phyloP scores from a whole-genome alignment of 2,888 invertebrate genomes.

The Eristalis intricaria region DNA sequence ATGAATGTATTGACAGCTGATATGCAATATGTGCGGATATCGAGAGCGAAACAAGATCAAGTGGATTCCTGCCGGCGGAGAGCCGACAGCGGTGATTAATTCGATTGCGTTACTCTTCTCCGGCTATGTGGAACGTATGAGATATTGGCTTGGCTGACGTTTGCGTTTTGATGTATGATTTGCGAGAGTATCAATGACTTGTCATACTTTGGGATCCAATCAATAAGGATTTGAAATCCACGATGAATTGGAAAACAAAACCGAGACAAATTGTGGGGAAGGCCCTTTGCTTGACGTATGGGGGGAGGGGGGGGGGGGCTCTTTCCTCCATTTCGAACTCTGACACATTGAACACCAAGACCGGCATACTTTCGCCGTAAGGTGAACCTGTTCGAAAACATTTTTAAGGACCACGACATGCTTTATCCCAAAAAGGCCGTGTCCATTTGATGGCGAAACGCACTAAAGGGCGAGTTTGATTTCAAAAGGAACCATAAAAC shows the following conservation, averaged over 20 bases:
- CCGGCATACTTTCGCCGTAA: no score
- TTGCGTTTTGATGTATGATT: not conserved
- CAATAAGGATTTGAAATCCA: conserved; percentile 4
- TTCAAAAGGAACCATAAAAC: not conserved
- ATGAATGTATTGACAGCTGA: conserved; percentile 62
- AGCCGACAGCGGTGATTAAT: conserved; percentile 17
- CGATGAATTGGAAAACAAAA: not conserved
- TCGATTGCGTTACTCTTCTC: conserved; percentile 16
- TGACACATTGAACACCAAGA: no score
- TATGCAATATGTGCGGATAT: conserved; percentile 53
- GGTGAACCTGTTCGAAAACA: no score
- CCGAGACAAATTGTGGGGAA: not conserved
- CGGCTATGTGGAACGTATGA: not conserved
- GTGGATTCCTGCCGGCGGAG: conserved; percentile 8
- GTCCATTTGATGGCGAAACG: no score
- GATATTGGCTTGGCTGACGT: conserved; percentile 11
- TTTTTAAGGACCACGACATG: no score
- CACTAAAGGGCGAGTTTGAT: not conserved
- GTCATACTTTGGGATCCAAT: conserved; percentile 6
- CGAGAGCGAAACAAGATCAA: conserved; percentile 38
- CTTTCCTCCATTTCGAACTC: no score
- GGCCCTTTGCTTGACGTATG: no score
- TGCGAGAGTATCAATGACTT: not conserved
- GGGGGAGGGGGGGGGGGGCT: no score
- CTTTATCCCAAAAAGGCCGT: no score